Percentiles rank a stretch among this genome's conserved stretches.
phyloP scores from a whole-genome alignment of 2,113 vertebrate species.

The Megalops atlanticus region DNA sequence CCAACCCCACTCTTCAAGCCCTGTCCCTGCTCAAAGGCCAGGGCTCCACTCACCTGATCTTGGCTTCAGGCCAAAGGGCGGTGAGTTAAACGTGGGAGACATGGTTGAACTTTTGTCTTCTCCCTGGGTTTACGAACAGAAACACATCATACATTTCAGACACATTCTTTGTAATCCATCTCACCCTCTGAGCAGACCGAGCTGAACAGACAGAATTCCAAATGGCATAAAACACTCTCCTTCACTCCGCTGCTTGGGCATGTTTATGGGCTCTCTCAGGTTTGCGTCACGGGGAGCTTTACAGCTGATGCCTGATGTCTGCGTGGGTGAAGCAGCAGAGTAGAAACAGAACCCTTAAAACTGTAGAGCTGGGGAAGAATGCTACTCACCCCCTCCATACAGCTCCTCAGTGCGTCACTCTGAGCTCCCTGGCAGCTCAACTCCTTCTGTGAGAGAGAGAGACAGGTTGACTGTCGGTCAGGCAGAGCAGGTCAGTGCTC shows the following conservation, averaged over 20 bases:
- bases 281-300: neutral
- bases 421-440: slow-evolving; percentile 23
- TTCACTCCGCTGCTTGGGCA: neutral
- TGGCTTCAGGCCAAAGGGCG: slow-evolving; percentile 88
- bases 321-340: neutral
- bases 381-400: slow-evolving; percentile 34
- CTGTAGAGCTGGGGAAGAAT: neutral
- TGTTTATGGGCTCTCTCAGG: neutral
- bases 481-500: neutral
- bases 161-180: no score
- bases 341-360: neutral
- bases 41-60: slow-evolving; percentile 81
- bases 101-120: slow-evolving; percentile 65
- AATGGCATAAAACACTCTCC: neutral
- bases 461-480: neutral
- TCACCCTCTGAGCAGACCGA: neutral
- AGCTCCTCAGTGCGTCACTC: slow-evolving; percentile 13
- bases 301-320: neutral
- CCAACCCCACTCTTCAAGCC: neutral
- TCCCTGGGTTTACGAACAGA: slow-evolving; percentile 60
- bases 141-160: neutral
- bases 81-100: slow-evolving; percentile 65
- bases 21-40: neutral
- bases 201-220: neutral
- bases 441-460: slow-evolving; percentile 31